Percentiles rank a stretch among this genome's conserved stretches.
phyloP scores from a whole-genome alignment of 1,140 invertebrate genomes.

The Trichogramma pretiosum region DNA sequence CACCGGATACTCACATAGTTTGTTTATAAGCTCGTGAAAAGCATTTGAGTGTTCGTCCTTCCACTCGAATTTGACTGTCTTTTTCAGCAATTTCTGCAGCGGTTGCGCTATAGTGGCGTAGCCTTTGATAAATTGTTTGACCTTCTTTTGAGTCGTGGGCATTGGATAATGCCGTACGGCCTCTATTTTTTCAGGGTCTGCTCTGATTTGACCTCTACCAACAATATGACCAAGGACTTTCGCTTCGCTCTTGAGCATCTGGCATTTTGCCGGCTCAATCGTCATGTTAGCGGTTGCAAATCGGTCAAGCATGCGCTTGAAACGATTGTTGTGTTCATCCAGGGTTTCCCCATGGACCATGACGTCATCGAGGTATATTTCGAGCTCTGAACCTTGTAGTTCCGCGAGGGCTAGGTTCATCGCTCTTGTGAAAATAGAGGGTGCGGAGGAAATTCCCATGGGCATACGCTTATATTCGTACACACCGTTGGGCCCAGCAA shows the following conservation, averaged over 20 bases:
- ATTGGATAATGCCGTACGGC: too few relatives aligned
- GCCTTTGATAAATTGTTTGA: too few relatives aligned
- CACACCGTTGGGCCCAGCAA: too few relatives aligned
- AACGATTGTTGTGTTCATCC: not conserved
- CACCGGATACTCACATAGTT: slow-evolving; percentile 19
- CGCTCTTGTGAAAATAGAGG: too few relatives aligned
- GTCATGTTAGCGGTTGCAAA: not conserved
- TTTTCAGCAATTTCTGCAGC: slow-evolving; percentile 24
- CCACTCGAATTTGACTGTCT: slow-evolving; percentile 24
- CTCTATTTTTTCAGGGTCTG: not conserved
- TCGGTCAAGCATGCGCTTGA: not conserved
- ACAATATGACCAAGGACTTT: not conserved
- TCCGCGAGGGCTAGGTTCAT: not conserved
- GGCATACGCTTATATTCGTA: too few relatives aligned
- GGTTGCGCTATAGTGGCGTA: too few relatives aligned
- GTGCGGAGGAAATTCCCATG: too few relatives aligned
- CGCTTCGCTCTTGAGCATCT: not conserved
- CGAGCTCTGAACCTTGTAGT: too few relatives aligned
- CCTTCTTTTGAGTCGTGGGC: not conserved
- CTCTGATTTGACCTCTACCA: not conserved
- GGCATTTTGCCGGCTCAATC: not conserved
- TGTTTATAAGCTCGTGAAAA: slow-evolving; percentile 20
- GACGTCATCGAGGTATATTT: too few relatives aligned
- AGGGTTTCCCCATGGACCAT: too few relatives aligned
- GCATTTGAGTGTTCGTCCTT: slow-evolving; percentile 1